These are phyloP conservation scores for Incurvaria masculella DNA, from an alignment of 2,888 invertebrate species.

Conservation along the genomic window DNA sequence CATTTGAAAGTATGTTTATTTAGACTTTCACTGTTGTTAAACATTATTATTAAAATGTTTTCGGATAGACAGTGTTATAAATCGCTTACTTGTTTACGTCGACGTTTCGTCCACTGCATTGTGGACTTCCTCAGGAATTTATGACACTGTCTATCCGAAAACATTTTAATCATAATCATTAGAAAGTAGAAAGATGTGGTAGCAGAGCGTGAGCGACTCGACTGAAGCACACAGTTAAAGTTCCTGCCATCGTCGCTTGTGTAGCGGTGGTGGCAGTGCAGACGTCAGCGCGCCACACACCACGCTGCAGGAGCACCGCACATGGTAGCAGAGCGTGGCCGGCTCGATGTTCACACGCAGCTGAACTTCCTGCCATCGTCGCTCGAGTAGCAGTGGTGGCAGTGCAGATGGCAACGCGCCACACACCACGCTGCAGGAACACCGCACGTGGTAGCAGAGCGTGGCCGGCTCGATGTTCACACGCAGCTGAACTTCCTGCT, in stretches of 20 bases:
- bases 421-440: constrained; percentile 97
- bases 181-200: too few species aligned
- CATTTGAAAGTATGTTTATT: too few species aligned
- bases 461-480: constrained; percentile 89
- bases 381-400: constrained; percentile 92
- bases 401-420: constrained; percentile 89
- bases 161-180: too few species aligned
- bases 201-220: too few species aligned
- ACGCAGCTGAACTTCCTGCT: constrained; percentile 86
- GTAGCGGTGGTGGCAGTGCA: constrained; percentile 95
- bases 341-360: constrained; percentile 59
- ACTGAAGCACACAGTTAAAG: constrained; percentile 72
- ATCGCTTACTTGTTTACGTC: too few species aligned
- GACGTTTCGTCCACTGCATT: too few species aligned
- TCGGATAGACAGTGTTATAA: too few species aligned
- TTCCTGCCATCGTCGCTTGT: constrained; percentile 92
- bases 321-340: too few species aligned
- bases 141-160: too few species aligned
- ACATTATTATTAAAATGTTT: too few species aligned
- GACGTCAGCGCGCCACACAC: constrained; percentile 88
- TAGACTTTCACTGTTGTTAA: too few species aligned
- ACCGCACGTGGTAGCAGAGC: constrained; percentile 95
- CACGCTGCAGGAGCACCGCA: constrained; percentile 96
- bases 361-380: constrained; percentile 91
- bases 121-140: too few species aligned